Percentiles rank a stretch among this genome's conserved stretches.
phyloP scores from a whole-genome alignment of 1,140 invertebrate genomes.

The Vanessa tameamea region DNA sequence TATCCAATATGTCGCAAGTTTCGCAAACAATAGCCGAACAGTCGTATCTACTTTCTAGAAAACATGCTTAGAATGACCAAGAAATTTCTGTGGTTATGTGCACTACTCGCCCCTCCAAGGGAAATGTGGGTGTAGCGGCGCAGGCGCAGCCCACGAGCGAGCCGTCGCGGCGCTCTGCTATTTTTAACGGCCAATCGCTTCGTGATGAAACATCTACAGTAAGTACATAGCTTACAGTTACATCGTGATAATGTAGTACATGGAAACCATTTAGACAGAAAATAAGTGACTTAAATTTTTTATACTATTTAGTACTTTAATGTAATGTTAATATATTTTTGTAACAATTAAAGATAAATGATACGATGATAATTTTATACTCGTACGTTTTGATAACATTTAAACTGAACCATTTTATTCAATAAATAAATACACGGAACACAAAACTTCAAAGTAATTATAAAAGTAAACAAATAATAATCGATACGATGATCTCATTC shows the following conservation, averaged over 20 bases:
- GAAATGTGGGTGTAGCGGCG: slow-evolving; percentile 28
- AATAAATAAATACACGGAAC: not conserved
- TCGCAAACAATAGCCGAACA: not conserved
- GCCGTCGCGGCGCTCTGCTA: slow-evolving; percentile 36
- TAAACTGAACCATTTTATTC: no score
- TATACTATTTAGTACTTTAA: no score
- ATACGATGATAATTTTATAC: no score
- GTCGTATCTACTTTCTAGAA: slow-evolving; percentile 6
- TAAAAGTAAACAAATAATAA: slow-evolving; percentile 5
- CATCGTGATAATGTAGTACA: not conserved
- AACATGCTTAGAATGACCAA: slow-evolving; percentile 3
- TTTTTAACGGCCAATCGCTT: slow-evolving; percentile 47
- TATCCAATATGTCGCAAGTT: not conserved
- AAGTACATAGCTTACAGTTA: not conserved
- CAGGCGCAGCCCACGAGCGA: slow-evolving; percentile 30
- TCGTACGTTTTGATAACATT: no score
- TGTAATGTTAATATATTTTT: no score
- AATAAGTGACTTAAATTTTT: no score
- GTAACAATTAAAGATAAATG: no score
- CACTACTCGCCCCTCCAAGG: slow-evolving; percentile 17
- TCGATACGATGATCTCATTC: slow-evolving; percentile 15
- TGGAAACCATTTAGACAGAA: not conserved
- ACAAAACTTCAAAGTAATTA: not conserved
- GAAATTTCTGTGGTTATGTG: not conserved
- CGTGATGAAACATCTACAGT: not conserved